Conservation (phyloP, 53 echinoderm and acorn worm genomes). For the Paracentrotus lividus region DNA sequence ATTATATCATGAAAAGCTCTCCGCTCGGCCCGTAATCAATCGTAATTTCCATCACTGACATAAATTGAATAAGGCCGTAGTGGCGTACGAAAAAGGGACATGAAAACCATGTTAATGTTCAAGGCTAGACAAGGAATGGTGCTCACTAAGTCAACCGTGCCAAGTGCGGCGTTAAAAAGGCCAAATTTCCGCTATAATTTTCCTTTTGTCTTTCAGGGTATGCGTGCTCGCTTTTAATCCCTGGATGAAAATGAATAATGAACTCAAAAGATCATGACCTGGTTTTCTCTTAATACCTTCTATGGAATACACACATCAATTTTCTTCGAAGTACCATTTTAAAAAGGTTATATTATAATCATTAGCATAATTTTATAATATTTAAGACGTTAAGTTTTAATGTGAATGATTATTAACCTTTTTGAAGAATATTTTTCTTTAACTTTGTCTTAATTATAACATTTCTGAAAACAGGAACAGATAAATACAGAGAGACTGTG, state of each 20-base stretch:
- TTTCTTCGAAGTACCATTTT: neutral
- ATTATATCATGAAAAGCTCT: constrained; percentile 63
- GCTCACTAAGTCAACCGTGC: neutral
- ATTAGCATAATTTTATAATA: too few species aligned
- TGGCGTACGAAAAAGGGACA: constrained; percentile 44
- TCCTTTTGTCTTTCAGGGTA: neutral
- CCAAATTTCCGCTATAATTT: constrained; percentile 32
- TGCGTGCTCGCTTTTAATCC: neutral
- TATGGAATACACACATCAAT: neutral
- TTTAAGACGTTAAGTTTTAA: too few species aligned
- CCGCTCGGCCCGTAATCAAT: constrained; percentile 60
- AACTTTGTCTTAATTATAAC: too few species aligned
- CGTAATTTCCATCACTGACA: constrained; percentile 58
- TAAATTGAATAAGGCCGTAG: constrained; percentile 61
- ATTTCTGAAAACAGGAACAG: too few species aligned
- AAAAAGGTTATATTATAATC: too few species aligned
- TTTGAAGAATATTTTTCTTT: too few species aligned
- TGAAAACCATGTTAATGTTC: constrained; percentile 44
- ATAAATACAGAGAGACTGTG: too few species aligned
- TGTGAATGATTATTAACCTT: too few species aligned
- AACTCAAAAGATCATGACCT: neutral
- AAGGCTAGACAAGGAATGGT: neutral
- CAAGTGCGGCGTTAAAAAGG: constrained; percentile 1
- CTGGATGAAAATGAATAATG: neutral
- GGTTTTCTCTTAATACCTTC: neutral